These are phyloP conservation scores for Felis chaus DNA, from an alignment of 2,113 vertebrate species.

Conservation along the genomic window DNA sequence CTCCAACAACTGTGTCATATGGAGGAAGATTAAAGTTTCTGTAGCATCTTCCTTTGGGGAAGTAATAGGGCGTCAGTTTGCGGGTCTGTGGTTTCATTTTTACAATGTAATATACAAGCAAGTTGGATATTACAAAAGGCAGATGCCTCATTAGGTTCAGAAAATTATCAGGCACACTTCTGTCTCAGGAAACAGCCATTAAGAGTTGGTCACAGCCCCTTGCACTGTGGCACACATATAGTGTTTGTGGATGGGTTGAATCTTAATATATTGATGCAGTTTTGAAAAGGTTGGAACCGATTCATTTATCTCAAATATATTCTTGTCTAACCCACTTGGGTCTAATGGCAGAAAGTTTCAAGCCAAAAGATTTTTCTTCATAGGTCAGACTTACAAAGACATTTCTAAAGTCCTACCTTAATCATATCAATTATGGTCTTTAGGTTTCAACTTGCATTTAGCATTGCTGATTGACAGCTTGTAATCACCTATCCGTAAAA, in stretches of 20 bases:
- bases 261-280: not conserved
- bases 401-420: not conserved
- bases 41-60: not conserved
- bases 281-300: conserved; percentile 13
- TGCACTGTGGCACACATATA: not conserved
- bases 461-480: not conserved
- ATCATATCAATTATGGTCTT: not conserved
- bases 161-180: not conserved
- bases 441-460: not conserved
- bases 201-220: not conserved
- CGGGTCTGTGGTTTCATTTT: not conserved
- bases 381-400: not conserved
- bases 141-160: not conserved
- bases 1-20: not conserved
- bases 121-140: not conserved
- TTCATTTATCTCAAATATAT: not conserved
- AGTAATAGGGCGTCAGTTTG: not conserved
- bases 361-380: not conserved
- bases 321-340: not conserved
- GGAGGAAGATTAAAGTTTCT: not conserved
- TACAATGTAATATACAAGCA: not conserved
- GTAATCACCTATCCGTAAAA: not conserved
- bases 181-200: not conserved
- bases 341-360: conserved; percentile 49
- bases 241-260: not conserved